Conservation (phyloP, 2,797 vertebrate genomes). For the Tokudaia tokunoshimensis region DNA sequence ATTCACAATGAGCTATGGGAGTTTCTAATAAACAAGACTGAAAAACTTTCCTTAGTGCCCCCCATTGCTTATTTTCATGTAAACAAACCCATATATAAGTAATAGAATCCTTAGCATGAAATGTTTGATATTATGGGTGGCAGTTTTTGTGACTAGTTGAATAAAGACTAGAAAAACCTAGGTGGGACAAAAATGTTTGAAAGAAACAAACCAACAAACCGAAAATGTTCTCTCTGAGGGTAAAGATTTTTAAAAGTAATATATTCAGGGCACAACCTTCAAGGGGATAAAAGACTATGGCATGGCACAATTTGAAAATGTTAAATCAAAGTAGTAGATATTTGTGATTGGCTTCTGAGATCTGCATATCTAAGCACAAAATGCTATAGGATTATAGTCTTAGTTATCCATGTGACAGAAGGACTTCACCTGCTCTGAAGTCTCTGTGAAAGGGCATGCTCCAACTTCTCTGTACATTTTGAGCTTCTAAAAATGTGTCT, state of each 20-base stretch:
- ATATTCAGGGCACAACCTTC: background rate
- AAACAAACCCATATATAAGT: conserved; percentile 22
- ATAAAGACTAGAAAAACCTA: conserved; percentile 27
- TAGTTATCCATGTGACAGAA: background rate
- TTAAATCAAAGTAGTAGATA: background rate
- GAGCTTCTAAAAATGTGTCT: conserved; percentile 66
- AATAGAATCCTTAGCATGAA: conserved; percentile 47
- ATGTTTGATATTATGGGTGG: background rate
- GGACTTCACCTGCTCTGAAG: conserved; percentile 15
- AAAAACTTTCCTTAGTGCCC: background rate
- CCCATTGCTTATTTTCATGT: conserved; percentile 23
- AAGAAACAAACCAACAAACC: background rate
- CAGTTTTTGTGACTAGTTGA: background rate
- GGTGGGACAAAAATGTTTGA: background rate
- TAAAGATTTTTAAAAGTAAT: conserved; percentile 15
- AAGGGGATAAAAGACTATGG: background rate
- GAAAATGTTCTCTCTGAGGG: conserved; percentile 31
- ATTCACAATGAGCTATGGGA: background rate
- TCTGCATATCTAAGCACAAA: conserved; percentile 38
- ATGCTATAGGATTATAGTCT: conserved; percentile 7
- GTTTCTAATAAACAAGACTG: conserved; percentile 51
- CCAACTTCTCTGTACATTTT: conserved; percentile 66
- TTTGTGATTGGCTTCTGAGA: conserved; percentile 31
- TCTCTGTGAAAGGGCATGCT: background rate
- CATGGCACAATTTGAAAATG: background rate